Evolutionary conservation across 2,797 vertebrate species (phyloP).

Genomic region (Heliangelus exortis): DNA sequence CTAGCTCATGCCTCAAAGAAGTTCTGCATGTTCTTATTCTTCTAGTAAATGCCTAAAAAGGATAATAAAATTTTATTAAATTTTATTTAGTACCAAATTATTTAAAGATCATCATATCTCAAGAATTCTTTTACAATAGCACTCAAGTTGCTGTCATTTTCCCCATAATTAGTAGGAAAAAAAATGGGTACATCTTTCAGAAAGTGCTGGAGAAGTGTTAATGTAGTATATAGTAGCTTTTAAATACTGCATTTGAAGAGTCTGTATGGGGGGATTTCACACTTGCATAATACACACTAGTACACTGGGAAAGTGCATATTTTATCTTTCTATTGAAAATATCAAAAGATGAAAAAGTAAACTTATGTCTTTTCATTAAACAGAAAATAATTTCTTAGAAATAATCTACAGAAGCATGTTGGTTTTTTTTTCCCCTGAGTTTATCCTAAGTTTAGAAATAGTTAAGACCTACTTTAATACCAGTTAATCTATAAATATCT

Average conservation of each 20-base stretch:
- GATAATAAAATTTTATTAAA: not conserved
- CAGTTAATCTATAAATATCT: conserved; percentile 53
- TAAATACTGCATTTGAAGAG: not conserved
- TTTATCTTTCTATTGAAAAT: conserved; percentile 30
- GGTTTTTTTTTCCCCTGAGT: not conserved
- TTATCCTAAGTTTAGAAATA: not conserved
- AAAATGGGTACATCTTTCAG: not conserved
- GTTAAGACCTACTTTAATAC: conserved; percentile 49
- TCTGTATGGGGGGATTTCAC: not conserved
- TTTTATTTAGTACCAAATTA: not conserved
- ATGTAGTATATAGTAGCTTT: not conserved
- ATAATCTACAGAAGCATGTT: not conserved
- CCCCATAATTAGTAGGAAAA: not conserved
- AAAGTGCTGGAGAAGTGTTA: not conserved
- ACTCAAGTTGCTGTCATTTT: not conserved
- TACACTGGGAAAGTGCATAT: not conserved
- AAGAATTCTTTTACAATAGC: not conserved
- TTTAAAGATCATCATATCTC: not conserved
- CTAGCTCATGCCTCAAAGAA: not conserved
- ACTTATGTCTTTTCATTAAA: conserved; percentile 2
- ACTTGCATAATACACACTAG: not conserved
- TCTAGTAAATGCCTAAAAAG: not conserved
- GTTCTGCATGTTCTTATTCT: not conserved
- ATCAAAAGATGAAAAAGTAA: conserved; percentile 49
- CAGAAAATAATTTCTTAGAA: conserved; percentile 24